Percentiles rank a stretch among this genome's conserved stretches.
phyloP scores from a whole-genome alignment of 2,113 vertebrate species.

The Mobula hypostoma region DNA sequence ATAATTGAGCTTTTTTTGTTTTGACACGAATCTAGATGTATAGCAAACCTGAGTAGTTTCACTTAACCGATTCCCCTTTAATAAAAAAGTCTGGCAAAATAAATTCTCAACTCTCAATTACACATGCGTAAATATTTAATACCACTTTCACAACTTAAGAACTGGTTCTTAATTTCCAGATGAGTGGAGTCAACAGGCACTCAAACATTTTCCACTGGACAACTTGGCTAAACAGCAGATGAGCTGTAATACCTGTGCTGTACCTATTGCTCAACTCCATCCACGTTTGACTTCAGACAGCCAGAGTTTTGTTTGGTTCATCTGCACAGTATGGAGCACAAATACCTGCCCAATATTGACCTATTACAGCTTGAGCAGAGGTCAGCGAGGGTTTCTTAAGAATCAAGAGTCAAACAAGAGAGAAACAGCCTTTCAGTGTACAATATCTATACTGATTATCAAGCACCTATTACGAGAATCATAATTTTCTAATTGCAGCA shows the following conservation, averaged over 20 bases:
- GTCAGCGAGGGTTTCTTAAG: neutral
- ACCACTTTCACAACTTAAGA: neutral
- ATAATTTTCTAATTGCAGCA: too few relatives aligned
- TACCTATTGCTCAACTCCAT: neutral
- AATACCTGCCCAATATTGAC: neutral
- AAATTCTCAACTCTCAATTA: neutral
- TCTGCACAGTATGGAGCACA: neutral
- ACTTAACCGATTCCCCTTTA: neutral
- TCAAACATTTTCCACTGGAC: neutral
- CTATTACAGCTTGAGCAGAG: neutral
- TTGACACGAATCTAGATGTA: neutral
- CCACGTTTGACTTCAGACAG: neutral
- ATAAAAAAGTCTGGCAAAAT: neutral
- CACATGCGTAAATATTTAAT: too few relatives aligned
- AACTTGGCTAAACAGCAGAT: neutral
- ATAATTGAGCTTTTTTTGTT: neutral
- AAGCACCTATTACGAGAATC: too few relatives aligned
- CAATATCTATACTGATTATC: too few relatives aligned
- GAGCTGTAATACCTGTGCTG: neutral
- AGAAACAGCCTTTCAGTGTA: too few relatives aligned
- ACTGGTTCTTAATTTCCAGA: neutral
- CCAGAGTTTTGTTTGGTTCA: neutral
- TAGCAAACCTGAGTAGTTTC: constrained; percentile 18
- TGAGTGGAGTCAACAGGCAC: neutral
- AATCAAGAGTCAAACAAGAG: too few relatives aligned